These are phyloP conservation scores for Priocnemis perturbator DNA, from an alignment of 2,888 invertebrate genomes.

Conservation along the genomic window DNA sequence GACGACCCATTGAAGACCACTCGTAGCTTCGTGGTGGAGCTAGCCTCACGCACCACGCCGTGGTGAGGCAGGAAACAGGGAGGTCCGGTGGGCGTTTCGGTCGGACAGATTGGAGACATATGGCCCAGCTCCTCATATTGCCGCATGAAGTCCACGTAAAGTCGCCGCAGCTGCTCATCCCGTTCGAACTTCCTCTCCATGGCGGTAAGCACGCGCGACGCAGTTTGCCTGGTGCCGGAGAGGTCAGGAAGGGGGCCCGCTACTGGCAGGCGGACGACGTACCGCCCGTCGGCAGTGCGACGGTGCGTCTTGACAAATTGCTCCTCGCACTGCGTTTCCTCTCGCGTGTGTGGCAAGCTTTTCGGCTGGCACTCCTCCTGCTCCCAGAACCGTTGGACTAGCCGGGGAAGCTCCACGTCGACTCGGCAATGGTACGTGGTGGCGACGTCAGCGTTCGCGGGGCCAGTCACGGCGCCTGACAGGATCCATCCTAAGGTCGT, in stretches of 20 bases:
- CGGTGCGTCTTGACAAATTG: background rate
- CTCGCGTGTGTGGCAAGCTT: background rate
- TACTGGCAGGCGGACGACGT: background rate
- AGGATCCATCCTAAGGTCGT: too few relatives aligned
- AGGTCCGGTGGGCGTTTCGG: background rate
- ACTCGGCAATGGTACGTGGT: too few relatives aligned
- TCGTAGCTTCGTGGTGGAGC: too few relatives aligned
- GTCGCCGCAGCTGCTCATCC: background rate
- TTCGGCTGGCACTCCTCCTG: background rate
- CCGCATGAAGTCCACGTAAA: background rate
- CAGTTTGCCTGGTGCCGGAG: background rate
- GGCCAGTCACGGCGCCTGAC: too few relatives aligned
- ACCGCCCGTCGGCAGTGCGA: background rate
- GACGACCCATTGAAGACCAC: background rate
- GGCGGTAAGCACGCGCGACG: background rate
- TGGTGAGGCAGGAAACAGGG: background rate
- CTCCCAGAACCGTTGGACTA: background rate
- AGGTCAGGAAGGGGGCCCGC: background rate
- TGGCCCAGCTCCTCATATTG: background rate
- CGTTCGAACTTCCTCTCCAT: background rate
- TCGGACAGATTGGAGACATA: background rate
- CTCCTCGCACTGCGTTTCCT: background rate
- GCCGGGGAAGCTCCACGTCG: too few relatives aligned
- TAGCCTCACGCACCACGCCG: background rate
- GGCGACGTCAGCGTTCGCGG: too few relatives aligned